Evolutionary conservation across 2,888 invertebrate genomes (phyloP).

Genomic region (Microdon myrmicae): DNA sequence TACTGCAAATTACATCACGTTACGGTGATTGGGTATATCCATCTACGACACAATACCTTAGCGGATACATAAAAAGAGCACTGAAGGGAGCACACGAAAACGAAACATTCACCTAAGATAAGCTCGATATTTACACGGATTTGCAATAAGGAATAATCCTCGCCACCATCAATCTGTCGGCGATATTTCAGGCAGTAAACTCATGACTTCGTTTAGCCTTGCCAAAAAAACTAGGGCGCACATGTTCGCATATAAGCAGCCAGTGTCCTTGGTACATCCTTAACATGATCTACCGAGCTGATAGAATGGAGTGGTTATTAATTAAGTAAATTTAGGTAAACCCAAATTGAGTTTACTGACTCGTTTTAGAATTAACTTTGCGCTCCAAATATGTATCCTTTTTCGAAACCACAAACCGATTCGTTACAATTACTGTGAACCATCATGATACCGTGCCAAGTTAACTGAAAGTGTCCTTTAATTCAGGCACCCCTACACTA

Average conservation of each 20-base stretch:
- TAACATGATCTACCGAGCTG: too few relatives aligned
- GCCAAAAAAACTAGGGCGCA: conserved; percentile 5
- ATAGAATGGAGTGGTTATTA: conserved; percentile 35
- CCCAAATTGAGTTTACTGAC: conserved; percentile 30
- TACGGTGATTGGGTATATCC: conserved; percentile 49
- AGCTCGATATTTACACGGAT: conserved; percentile 10
- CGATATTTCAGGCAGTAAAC: conserved; percentile 27
- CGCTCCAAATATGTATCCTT: conserved; percentile 4
- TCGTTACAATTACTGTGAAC: conserved; percentile 11
- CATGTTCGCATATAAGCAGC: neutral
- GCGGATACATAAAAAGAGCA: conserved; percentile 2
- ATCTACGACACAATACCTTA: conserved; percentile 42
- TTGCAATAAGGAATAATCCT: neutral
- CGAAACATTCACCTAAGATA: neutral
- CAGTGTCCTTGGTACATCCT: conserved; percentile 1
- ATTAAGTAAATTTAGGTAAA: conserved; percentile 41
- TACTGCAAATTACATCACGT: conserved; percentile 49
- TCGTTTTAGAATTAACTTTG: conserved; percentile 32
- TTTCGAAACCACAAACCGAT: conserved; percentile 4
- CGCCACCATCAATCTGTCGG: conserved; percentile 23
- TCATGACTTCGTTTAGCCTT: neutral
- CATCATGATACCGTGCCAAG: conserved; percentile 19
- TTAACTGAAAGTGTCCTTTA: conserved; percentile 30
- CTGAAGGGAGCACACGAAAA: neutral
- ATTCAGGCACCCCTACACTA: conserved; percentile 1